These are phyloP conservation scores for Blastobasis adustella DNA, from an alignment of 2,888 invertebrate species.

Conservation along the genomic window DNA sequence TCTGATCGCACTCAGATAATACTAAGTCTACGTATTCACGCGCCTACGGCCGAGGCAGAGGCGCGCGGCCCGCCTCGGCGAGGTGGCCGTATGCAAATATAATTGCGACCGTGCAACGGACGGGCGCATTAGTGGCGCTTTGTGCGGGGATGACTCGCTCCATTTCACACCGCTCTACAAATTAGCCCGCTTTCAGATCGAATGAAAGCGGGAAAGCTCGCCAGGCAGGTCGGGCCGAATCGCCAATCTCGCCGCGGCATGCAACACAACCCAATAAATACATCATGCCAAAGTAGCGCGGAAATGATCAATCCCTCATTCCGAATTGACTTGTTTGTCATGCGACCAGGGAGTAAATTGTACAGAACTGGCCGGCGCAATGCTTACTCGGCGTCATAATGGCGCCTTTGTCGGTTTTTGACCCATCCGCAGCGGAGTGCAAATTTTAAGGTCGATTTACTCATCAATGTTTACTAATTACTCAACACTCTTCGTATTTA, in stretches of 20 bases:
- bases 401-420: no score
- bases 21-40: no score
- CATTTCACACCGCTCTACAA: constrained; percentile 59
- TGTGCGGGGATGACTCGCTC: constrained; percentile 60
- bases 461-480: no score
- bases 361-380: no score
- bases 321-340: background rate
- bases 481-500: no score
- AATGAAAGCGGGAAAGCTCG: constrained; percentile 4
- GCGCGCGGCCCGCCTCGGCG: constrained; percentile 14
- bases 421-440: no score
- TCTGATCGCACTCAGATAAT: no score
- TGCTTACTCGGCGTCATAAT: no score
- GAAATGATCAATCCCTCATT: background rate
- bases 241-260: no score
- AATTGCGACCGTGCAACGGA: constrained; percentile 58
- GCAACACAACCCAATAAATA: background rate
- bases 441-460: no score
- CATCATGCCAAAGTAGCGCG: background rate
- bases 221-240: no score
- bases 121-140: constrained; percentile 61
- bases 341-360: background rate
- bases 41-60: no score
- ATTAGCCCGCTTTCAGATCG: constrained; percentile 43
- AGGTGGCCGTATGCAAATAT: constrained; percentile 64